A percentile compares a stretch with the other conserved stretches of the same genome.
phyloP scores from a whole-genome alignment of 2,113 vertebrate genomes.

The Triplophysa siluroides region DNA sequence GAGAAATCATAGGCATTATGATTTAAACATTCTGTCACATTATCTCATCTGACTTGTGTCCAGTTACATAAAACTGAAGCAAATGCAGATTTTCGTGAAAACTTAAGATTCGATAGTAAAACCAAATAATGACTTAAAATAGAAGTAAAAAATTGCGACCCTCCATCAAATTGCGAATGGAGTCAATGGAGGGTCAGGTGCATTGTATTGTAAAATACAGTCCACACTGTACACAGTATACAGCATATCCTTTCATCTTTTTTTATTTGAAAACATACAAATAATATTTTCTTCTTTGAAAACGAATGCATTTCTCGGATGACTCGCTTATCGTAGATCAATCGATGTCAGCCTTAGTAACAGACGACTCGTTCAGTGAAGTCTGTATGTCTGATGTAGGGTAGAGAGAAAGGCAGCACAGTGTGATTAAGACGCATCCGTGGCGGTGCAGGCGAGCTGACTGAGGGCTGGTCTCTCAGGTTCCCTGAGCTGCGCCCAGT shows the following conservation, averaged over 20 bases:
- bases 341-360: background rate
- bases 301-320: background rate
- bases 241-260: no score
- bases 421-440: slow-evolving; percentile 58
- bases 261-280: no score
- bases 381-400: slow-evolving; percentile 11
- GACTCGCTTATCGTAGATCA: background rate
- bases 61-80: no score
- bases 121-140: background rate
- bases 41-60: no score
- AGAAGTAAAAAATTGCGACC: no score
- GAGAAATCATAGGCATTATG: no score
- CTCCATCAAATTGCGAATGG: no score
- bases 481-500: slow-evolving; percentile 58
- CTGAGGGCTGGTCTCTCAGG: slow-evolving; percentile 37
- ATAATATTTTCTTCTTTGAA: no score
- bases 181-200: no score
- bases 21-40: no score
- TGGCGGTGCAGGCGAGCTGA: slow-evolving; percentile 45
- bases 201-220: no score
- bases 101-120: background rate
- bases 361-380: slow-evolving; percentile 17
- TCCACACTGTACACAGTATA: background rate
- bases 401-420: slow-evolving; percentile 30
- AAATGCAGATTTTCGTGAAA: no score